Evolutionary conservation across 2,113 vertebrate genomes (phyloP).

Genomic region (Micronycteris hirsuta): DNA sequence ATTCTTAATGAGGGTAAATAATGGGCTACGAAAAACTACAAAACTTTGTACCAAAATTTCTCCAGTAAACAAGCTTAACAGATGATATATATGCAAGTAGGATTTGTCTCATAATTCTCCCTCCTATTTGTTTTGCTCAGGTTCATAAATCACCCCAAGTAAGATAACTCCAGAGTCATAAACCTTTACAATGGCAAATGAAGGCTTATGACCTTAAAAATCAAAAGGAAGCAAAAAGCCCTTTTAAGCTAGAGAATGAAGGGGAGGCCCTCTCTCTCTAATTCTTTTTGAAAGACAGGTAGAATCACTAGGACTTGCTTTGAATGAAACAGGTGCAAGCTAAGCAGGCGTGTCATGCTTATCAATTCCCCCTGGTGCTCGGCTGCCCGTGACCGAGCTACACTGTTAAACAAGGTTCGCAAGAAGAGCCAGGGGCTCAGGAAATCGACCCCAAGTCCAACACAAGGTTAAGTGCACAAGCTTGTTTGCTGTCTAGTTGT

Average conservation of each 20-base stretch:
- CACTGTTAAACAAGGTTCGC: not conserved
- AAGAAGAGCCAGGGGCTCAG: not conserved
- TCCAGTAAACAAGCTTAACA: slow-evolving; percentile 48
- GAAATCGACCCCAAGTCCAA: slow-evolving; percentile 26
- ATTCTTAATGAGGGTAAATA: slow-evolving; percentile 32
- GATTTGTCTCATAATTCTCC: slow-evolving; percentile 42
- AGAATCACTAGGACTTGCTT: not conserved
- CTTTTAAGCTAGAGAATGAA: not conserved
- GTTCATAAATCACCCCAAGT: slow-evolving; percentile 57
- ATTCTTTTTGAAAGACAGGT: slow-evolving; percentile 31
- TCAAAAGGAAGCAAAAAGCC: not conserved
- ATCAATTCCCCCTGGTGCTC: not conserved
- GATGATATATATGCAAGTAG: slow-evolving; percentile 56
- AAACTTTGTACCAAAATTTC: slow-evolving; percentile 1
- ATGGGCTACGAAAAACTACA: not conserved
- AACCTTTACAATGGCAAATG: slow-evolving; percentile 49
- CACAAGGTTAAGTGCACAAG: not conserved
- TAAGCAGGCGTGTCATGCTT: not conserved
- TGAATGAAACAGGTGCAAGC: slow-evolving; percentile 26
- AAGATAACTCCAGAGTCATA: slow-evolving; percentile 6
- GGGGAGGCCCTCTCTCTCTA: not conserved
- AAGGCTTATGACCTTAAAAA: slow-evolving; percentile 58
- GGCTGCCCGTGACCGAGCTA: not conserved
- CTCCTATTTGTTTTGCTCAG: slow-evolving; percentile 34
- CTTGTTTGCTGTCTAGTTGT: slow-evolving; percentile 52